Percentiles rank a stretch among this genome's conserved stretches.
Conservation (phyloP, 2,888 invertebrate genomes). For the Melipona beecheii region DNA sequence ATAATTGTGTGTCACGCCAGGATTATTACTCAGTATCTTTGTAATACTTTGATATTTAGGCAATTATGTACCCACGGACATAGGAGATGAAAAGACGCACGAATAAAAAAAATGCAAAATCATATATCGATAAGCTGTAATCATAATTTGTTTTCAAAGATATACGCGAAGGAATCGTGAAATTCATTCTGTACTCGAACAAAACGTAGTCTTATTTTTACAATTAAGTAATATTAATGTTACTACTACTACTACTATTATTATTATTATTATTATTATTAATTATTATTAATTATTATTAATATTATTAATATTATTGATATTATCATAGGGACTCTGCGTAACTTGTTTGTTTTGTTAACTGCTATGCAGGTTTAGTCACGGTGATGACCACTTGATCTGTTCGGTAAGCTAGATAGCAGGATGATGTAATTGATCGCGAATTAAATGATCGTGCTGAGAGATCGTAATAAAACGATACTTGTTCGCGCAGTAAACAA, state of each 20-base stretch:
- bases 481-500: constrained; percentile 18
- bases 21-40: constrained; percentile 53
- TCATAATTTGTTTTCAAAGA: constrained; percentile 38
- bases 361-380: constrained; percentile 67
- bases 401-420: constrained; percentile 47
- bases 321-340: constrained; percentile 47
- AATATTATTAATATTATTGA: constrained; percentile 47
- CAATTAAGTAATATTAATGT: constrained; percentile 47
- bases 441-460: constrained; percentile 30
- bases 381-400: constrained; percentile 61
- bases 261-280: constrained; percentile 60
- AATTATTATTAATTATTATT: constrained; percentile 49
- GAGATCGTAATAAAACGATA: constrained; percentile 20
- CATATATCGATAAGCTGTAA: constrained; percentile 52
- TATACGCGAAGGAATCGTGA: constrained; percentile 42
- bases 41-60: constrained; percentile 49
- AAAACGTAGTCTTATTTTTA: constrained; percentile 60
- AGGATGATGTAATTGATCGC: constrained; percentile 37
- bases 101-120: constrained; percentile 57
- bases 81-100: constrained; percentile 50
- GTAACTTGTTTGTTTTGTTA: constrained; percentile 67
- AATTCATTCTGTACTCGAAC: constrained; percentile 49
- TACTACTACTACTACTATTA: constrained; percentile 35
- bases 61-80: constrained; percentile 53
- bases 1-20: constrained; percentile 47